These are phyloP conservation scores for Streblospio benedicti DNA, from an alignment of 1,140 invertebrate species.

Conservation along the genomic window DNA sequence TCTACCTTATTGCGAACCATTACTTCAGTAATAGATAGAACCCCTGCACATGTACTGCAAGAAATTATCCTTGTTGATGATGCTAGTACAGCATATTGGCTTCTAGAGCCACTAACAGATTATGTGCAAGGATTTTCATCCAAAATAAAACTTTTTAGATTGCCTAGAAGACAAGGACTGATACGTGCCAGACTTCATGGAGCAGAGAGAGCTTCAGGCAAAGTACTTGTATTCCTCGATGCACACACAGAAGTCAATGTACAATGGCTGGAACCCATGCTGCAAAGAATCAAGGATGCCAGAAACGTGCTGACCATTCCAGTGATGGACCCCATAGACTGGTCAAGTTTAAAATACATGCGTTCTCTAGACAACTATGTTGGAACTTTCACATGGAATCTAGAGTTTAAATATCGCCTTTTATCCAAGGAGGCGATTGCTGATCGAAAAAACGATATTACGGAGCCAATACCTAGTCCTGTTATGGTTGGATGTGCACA, in stretches of 20 bases:
- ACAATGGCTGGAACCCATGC: slow-evolving; percentile 82
- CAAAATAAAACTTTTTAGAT: slow-evolving; percentile 50
- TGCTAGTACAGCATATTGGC: slow-evolving; percentile 54
- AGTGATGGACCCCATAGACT: slow-evolving; percentile 90
- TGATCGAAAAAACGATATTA: background rate
- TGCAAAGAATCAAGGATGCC: slow-evolving; percentile 76
- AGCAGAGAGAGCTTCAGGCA: slow-evolving; percentile 65
- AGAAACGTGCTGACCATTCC: slow-evolving; percentile 78
- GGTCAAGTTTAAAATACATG: slow-evolving; percentile 63
- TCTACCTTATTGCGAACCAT: slow-evolving; percentile 79
- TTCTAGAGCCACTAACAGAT: slow-evolving; percentile 57
- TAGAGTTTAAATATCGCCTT: background rate
- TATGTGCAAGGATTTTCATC: slow-evolving; percentile 49
- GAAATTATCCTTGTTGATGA: slow-evolving; percentile 93
- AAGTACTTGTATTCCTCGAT: slow-evolving; percentile 86
- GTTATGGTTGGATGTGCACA: slow-evolving; percentile 49
- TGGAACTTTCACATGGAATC: slow-evolving; percentile 1
- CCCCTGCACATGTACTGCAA: slow-evolving; percentile 64
- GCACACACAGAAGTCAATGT: slow-evolving; percentile 71
- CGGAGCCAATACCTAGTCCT: slow-evolving; percentile 46
- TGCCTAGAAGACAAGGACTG: slow-evolving; percentile 80
- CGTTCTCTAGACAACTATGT: too few species aligned
- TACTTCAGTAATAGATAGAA: slow-evolving; percentile 75
- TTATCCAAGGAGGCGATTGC: background rate
- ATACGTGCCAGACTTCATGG: slow-evolving; percentile 80